Base-by-base conservation (phyloP, 2,113 vertebrate genomes). In the Pelvicachromis taeniatus region DNA sequence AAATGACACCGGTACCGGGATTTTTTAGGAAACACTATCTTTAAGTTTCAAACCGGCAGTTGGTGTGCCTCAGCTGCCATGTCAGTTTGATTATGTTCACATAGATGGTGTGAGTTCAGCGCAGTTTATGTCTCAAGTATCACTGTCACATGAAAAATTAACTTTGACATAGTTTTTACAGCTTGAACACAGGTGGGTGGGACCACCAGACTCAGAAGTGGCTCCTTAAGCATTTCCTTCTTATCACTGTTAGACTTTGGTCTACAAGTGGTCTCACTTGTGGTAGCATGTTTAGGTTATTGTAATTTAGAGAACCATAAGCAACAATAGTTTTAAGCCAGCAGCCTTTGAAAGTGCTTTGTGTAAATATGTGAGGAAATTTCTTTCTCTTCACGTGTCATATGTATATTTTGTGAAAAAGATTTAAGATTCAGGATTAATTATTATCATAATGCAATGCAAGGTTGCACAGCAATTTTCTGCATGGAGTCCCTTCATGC, bases 241-340 rank as follows among this genome's bases (percentile, higher is more conserved):
- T 80, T 88, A 89, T 92, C 63, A 84, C 52, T 50, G 35, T 2
- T 79, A 86, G 85, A 93, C 91, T 88, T 91, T 92, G 86, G 11
- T 81, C 83, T 33, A 87, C 48, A 86, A 84, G 56, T 87, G 78
- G 77, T 77, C 53, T 80, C 42, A 55, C n/a, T 78, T 91, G 12
- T 81, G 88, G 81, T 82, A 21, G 33, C 70, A 26, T 42, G 29
- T 81, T 78, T 38, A 84, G 29, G 21, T 73, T 50, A 59, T 75
- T 19, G 33, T 83, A 21, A 52, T 7, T 14, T 45, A 54, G 7
- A 53, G 55, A 17, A 26, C 5, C 45, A 16, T 38, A 63, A 26
- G 54, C 21, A 38, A 6, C 29, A 75, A 19, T 29, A 19, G 5
- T 45, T 80, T 29, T n/a, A 21, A 53, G 17, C 33, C 8, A 3